Conservation (phyloP, 2,888 invertebrate genomes). For the Smittia aterrima region DNA sequence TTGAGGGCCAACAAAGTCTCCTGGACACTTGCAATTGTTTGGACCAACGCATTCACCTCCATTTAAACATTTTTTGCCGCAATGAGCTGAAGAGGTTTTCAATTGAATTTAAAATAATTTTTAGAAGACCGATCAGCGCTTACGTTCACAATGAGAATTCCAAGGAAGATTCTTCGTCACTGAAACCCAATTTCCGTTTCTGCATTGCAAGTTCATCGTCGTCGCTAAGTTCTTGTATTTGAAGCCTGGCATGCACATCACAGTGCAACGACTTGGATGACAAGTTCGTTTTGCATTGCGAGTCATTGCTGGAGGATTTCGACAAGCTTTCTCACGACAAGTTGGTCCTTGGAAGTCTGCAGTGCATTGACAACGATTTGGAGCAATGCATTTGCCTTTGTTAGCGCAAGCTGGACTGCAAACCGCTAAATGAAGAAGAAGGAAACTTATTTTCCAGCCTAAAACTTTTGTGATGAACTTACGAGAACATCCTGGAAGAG, state of each 20-base stretch:
- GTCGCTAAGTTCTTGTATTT: slow-evolving; percentile 70
- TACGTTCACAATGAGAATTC: slow-evolving; percentile 70
- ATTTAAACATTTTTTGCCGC: slow-evolving; percentile 73
- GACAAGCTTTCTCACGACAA: slow-evolving; percentile 73
- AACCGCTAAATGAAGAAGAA: slow-evolving; percentile 64
- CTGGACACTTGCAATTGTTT: slow-evolving; percentile 72
- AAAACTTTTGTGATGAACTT: slow-evolving; percentile 46
- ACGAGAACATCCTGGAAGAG: slow-evolving; percentile 65
- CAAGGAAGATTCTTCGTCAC: slow-evolving; percentile 60
- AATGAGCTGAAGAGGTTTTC: slow-evolving; percentile 63
- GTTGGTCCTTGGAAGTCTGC: slow-evolving; percentile 68
- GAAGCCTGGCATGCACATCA: slow-evolving; percentile 62
- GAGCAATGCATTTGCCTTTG: slow-evolving; percentile 73
- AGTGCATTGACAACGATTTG: slow-evolving; percentile 73
- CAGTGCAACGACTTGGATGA: slow-evolving; percentile 63
- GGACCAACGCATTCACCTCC: slow-evolving; percentile 75
- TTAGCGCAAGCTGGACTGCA: slow-evolving; percentile 76
- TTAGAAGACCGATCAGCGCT: background rate
- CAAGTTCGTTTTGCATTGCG: slow-evolving; percentile 64
- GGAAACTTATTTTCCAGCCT: background rate
- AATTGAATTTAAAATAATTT: background rate
- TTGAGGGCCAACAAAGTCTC: slow-evolving; percentile 67
- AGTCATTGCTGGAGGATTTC: slow-evolving; percentile 57
- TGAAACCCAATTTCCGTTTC: slow-evolving; percentile 69
- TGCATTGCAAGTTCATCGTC: slow-evolving; percentile 66